Evolutionary conservation across 2,113 vertebrate genomes (phyloP).

Genomic region (Nycticorax nycticorax): DNA sequence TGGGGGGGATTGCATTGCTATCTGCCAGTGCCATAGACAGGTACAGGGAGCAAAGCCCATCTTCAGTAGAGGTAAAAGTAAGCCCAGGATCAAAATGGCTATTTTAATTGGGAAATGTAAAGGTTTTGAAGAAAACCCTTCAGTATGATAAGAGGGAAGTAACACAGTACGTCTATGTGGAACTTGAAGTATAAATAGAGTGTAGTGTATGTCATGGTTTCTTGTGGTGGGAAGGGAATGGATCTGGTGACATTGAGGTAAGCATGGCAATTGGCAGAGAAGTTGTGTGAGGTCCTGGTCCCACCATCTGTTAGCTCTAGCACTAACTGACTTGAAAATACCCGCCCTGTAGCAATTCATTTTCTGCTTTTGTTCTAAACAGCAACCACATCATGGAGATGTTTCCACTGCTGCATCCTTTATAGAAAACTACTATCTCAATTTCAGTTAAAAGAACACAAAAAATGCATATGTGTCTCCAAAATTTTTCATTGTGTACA

Average conservation of each 20-base stretch:
- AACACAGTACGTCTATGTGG: fast-evolving
- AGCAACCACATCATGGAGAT: background rate
- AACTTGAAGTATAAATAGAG: background rate
- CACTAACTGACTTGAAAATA: background rate
- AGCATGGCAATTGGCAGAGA: background rate
- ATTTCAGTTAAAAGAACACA: background rate
- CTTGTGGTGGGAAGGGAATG: background rate
- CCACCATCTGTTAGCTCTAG: background rate
- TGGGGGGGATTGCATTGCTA: background rate
- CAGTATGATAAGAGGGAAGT: background rate
- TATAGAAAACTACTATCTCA: background rate
- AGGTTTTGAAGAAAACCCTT: background rate
- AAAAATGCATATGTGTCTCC: background rate
- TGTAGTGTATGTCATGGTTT: background rate
- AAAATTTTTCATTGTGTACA: background rate
- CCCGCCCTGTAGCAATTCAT: background rate
- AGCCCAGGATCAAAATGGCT: background rate
- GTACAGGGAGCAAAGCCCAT: background rate
- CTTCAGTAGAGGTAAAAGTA: background rate
- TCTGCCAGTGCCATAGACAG: background rate
- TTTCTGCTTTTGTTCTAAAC: background rate
- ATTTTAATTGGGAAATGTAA: background rate
- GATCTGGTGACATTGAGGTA: background rate
- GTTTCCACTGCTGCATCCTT: background rate
- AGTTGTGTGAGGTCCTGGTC: background rate